Evolutionary conservation across 2,888 invertebrate genomes (phyloP).

Genomic region (Cremastinae sp.): DNA sequence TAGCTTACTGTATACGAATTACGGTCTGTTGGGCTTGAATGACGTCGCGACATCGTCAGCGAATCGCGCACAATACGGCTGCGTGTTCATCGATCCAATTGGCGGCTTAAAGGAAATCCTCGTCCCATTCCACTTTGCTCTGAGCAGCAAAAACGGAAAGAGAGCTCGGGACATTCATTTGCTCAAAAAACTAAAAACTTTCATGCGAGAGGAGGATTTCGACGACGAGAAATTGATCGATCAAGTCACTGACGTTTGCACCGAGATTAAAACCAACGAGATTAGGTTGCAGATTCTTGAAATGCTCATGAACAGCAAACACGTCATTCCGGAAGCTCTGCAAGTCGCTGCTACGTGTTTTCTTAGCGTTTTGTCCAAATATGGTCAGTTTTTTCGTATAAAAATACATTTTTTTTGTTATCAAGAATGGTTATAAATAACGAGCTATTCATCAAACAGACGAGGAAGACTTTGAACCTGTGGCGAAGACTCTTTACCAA

Average conservation of each 20-base stretch:
- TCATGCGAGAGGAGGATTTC: conserved; percentile 83
- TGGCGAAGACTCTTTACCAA: conserved; percentile 69
- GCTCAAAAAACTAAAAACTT: conserved; percentile 87
- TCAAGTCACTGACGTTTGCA: conserved; percentile 83
- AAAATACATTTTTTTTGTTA: no score
- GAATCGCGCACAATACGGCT: conserved; percentile 85
- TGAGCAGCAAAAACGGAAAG: conserved; percentile 93
- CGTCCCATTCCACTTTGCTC: conserved; percentile 95
- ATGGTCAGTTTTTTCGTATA: conserved; percentile 67
- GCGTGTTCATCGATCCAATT: conserved; percentile 91
- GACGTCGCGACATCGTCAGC: conserved; percentile 76
- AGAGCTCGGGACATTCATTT: conserved; percentile 94
- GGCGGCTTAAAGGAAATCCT: conserved; percentile 90
- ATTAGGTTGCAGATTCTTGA: conserved; percentile 88
- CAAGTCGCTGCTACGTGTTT: conserved; percentile 82
- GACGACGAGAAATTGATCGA: conserved; percentile 81
- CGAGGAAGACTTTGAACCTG: conserved; percentile 70
- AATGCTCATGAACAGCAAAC: conserved; percentile 85
- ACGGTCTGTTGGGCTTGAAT: conserved; percentile 89
- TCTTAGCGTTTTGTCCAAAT: conserved; percentile 73
- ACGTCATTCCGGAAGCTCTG: conserved; percentile 84
- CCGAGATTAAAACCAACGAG: conserved; percentile 87
- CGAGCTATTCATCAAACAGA: no score
- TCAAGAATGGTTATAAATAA: conserved; percentile 3
- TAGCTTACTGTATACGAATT: conserved; percentile 89